Evolutionary conservation across 2,888 invertebrate species (phyloP), one percentile per base, ranked within the genome.

Genomic region (Neocrepidodera transversa): DNA sequence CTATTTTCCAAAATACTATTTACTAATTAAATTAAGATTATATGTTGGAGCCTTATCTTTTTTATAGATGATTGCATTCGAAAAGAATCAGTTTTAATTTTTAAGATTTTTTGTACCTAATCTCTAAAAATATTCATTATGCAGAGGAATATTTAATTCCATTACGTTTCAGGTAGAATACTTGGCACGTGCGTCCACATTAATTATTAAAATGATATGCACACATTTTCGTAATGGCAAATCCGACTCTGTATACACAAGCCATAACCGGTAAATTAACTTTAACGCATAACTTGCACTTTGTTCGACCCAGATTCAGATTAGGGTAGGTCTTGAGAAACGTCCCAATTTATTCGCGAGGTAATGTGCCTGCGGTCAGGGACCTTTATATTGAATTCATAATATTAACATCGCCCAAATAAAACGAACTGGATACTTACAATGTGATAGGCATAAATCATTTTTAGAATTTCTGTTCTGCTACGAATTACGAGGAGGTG

Each of bases 301-400:
- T 47, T 45, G 50, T 58, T 51, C 51, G 58, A 43, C 58, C 58
- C 42, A 58, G 36, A 58, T 58, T 58, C 18, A 51, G 50, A 26
- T 54, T 59, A 45, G 59, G 54, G 59, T 59, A 59, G 59, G 53
- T 59, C 59, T 59, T 38, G 52, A 48, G 17, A 56, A 56, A 49
- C 56, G 30, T 56, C 57, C 57, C 50, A 43, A 57, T 50, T 50
- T 56, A 49, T 56, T 49, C 18, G 56, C 30, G 56, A 57, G 50
- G 42, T 57, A 50, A 45, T 54, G 54, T 54, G 54, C 36, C 45
- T n/a, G 26, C 35, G 54, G 54, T 54, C 54, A 54, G 20, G 45
- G 54, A 54, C 45, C 54, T 54, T 54, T 54, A 51, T 54, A 54
- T 53, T 35, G 45, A 45, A 45, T 35, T 36, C 36, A 36, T 42